Evolutionary conservation across 1,140 invertebrate species (phyloP), one percentile per base, ranked within the genome.

Genomic region (Spodoptera litura): DNA sequence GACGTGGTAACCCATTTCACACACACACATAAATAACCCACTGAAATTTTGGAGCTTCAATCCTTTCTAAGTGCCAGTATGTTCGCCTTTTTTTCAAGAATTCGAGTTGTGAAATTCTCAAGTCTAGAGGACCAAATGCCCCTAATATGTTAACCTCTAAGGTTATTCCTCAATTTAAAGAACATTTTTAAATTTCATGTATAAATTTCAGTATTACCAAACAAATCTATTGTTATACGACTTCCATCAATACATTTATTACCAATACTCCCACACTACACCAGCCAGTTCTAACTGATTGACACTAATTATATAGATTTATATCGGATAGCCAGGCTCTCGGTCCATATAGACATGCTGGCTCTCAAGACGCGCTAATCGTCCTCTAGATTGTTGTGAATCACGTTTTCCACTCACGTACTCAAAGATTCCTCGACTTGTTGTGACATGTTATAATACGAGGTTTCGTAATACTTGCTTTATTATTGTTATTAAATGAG

Each of bases 391-490:
- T 79, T 62, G 80, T 83, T 66, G 31, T 59, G 27, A 66, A 61
- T 84, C 78, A 80, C 80, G 81, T 64, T 82, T 80, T 79, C 78
- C 49, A n/a, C 71, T 84, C 81, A 84, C 83, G 83, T 82, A 64
- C 78, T 62, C 10, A 68, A 73, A 76, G 78, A 84, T 76, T 78
- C 80, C 72, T 80, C 58, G 78, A 51, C 15, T 74, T 58, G 78
- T 84, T 82, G 80, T 84, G 80, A 84, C 75, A 78, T 73, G 78
- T 78, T 64, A 79, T 79, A 81, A 84, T 80, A 76, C 62, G 27
- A 53, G 66, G 53, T 79, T 80, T 74, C 66, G 71, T 59, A 80
- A 82, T 64, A 79, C 35, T 8, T 73, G 20, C 13, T 27, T 20
- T 38, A 31, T 55, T 38, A 35, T 44, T 44, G 15, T 44, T 62